A percentile compares a stretch with the other conserved stretches of the same genome.
phyloP scores from a whole-genome alignment of 2,113 vertebrate species.

The Amphilophus citrinellus region DNA sequence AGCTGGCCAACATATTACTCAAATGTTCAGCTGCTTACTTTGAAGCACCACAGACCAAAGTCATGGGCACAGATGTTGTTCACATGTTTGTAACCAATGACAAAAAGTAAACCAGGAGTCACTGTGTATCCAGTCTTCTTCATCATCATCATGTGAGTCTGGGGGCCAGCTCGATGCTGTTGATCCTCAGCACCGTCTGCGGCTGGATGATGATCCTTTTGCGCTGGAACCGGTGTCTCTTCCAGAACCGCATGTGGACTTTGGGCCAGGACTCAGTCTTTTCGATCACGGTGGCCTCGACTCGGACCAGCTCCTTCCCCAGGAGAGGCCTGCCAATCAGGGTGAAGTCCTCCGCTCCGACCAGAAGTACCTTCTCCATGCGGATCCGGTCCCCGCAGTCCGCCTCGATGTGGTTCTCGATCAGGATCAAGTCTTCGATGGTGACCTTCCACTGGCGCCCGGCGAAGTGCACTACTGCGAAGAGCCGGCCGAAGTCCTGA shows the following conservation, averaged over 20 bases:
- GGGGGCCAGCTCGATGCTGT: constrained; percentile 61
- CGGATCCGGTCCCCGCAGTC: constrained; percentile 71
- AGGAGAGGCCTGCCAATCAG: constrained; percentile 70
- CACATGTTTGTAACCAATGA: neutral
- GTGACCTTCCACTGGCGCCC: constrained; percentile 75
- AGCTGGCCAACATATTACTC: neutral
- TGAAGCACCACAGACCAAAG: neutral
- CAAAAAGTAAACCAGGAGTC: neutral
- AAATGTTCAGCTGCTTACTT: neutral
- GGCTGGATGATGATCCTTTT: constrained; percentile 65
- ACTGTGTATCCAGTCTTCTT: neutral
- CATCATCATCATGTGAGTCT: constrained; percentile 34
- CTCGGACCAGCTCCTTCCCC: constrained; percentile 59
- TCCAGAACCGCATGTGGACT: constrained; percentile 71
- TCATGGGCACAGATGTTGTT: neutral
- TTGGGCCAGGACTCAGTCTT: constrained; percentile 74
- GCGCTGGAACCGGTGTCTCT: constrained; percentile 64
- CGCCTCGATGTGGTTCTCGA: constrained; percentile 71
- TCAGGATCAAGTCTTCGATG: constrained; percentile 67
- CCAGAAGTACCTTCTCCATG: constrained; percentile 76
- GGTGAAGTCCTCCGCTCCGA: constrained; percentile 72
- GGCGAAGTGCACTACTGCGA: constrained; percentile 72
- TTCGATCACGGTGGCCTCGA: constrained; percentile 73
- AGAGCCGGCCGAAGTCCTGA: constrained; percentile 62
- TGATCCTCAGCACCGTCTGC: constrained; percentile 72